Base-by-base conservation (phyloP, 2,797 vertebrate genomes). In the Cossypha polioptera region DNA sequence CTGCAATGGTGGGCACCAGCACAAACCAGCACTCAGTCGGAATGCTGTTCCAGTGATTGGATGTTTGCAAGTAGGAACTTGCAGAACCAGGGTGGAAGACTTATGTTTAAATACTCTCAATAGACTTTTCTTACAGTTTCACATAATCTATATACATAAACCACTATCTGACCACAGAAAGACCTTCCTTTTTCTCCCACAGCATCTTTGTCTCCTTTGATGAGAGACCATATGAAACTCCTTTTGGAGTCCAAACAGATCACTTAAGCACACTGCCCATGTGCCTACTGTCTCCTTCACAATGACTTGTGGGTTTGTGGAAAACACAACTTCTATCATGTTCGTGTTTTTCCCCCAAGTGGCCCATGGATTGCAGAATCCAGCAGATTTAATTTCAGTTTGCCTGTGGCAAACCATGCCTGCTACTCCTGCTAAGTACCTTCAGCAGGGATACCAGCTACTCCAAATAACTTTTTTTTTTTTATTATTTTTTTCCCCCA, bases 261-360 rank as follows among this genome's bases (percentile, higher is more conserved):
- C 63, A 66, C 13, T 47, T 38, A 53, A 54, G 40, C 66, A 92
- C 53, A 22, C 47, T 69, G 62, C 29, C 38, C 73, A 50, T 0
- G 2, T 0, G 4, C 42, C 54, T 57, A 24, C 45, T 77, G 29
- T 19, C 57, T 88, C 68, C 57, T 57, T 63, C 74, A 77, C 43
- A 29, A 8, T 0, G 3, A 28, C 54, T 24, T 61, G n/a, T 31
- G 43, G 5, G 9, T 67, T 74, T 83, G 45, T 50, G 47, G 29
- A 79, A 91, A 57, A 73, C 25, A 40, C 0, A 0, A 79, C 35
- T 83, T 63, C 40, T 71, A 2, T 20, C 29, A n/a, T 1, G 4
- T 20, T 71, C 29, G 61, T 81, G 5, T 24, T 81, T 75, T 61
- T 24, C 45, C 7, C 7, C 31, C 22, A 40, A 33, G 35, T n/a